Evolutionary conservation across 2,797 vertebrate genomes (phyloP), one percentile per base, ranked within the genome.

Genomic region (Hapalemur alaotrensis): DNA sequence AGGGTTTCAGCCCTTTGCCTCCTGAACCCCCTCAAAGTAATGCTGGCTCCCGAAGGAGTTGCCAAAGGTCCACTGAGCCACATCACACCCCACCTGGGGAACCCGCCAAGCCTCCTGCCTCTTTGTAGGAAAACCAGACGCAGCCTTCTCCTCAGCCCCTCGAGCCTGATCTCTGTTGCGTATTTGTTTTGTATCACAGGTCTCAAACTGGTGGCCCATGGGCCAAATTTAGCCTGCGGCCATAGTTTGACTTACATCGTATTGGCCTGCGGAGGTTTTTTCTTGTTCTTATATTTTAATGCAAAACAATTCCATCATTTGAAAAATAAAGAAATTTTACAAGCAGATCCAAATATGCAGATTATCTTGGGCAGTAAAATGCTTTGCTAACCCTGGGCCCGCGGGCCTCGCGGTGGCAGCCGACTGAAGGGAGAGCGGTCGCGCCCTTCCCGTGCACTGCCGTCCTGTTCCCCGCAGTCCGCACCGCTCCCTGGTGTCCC

Each of bases 301-400:
- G 41, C 50, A 50, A 91, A 43, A 65, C 75, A 85, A 5, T 92
- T 83, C 59, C 54, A n/a, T 63, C 20, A 25, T 94, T 75, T 65
- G 50, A 67, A 91, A 93, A 43, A 57, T 57, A 10, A 43, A 75
- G 72, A 30, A 2, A 41, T 69, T 63, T 88, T 93, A 35, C 13
- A 46, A 38, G 41, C 8, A 63, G 35, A 70, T 79, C 76, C n/a
- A 89, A 50, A 57, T 48, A 75, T 70, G 28, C 17, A 15, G 20
- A 32, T 57, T n/a, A 38, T 38, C n/a, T 80, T 78, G 25, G 28
- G 86, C 43, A 57, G 41, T 46, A n/a, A 79, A 59, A 18, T n/a
- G 9, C 30, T 65, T 88, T 65, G 32, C 50, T 72, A n/a, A 52
- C 25, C 9, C 65, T 70, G 22, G 48, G n/a, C 20, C 38, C 22